Base-by-base conservation (phyloP, 2,113 vertebrate species). In the Chloroceryle aenea region DNA sequence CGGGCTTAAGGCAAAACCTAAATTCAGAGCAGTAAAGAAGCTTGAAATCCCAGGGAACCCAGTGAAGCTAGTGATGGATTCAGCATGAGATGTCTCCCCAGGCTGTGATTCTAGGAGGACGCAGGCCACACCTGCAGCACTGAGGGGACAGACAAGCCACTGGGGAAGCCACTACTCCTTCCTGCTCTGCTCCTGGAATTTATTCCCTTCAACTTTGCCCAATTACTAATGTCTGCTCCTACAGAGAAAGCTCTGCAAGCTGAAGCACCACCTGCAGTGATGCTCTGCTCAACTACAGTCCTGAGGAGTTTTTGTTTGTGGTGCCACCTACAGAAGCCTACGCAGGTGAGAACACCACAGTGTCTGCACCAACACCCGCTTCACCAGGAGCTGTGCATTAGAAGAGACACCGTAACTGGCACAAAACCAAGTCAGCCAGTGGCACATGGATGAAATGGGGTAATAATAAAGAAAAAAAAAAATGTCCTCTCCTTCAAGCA, bases 321-420 rank as follows among this genome's bases (percentile, higher is more conserved):
- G 12, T 2, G 79, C 50, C 11, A 29, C 25, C 23, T 56, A 34
- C 8, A 63, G 6, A 67, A 58, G 17, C 8, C 20, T 23, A 26
- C 8, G 3, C 0, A 4, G 19, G 14, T 17, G n/a, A 64, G 45
- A 77, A 58, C 2, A 53, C 7, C 21, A 14, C 1, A 0, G 29
- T 4, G 15, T 22, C 3, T 27, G 47, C 21, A n/a, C 78, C 38
- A 45, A 45, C 15, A 79, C 32, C 3, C 73, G 59, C 26, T 55
- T 47, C 34, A 53, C 29, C 29, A 69, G 48, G 14, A 40, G 34
- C 10, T 16, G 5, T 7, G 15, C 4, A 2, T 2, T 2, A 50
- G 34, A 7, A 89, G 34, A 93, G 47, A 71, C 18, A 34, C 19
- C 7, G 1, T 2, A 74, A 77, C 7, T 17, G 22, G 22, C 69